Conservation (phyloP, 2,888 invertebrate genomes). For the Lagria hirta region DNA sequence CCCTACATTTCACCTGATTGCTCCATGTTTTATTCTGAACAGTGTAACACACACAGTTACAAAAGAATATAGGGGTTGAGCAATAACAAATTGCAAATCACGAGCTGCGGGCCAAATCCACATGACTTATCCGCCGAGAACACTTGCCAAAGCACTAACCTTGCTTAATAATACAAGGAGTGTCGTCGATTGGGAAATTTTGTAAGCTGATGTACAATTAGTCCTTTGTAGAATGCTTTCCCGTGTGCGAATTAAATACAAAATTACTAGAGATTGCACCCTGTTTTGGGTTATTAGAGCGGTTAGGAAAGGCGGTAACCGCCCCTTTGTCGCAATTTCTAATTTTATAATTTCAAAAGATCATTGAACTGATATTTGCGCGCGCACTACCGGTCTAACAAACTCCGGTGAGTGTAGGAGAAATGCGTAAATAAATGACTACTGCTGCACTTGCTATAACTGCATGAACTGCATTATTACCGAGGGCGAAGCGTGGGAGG, state of each 20-base stretch:
- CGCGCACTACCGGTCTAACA: slow-evolving; percentile 28
- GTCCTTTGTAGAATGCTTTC: no score
- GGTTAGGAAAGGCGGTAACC: slow-evolving; percentile 16
- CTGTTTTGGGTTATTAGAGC: slow-evolving; percentile 8
- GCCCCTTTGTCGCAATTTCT: slow-evolving; percentile 27
- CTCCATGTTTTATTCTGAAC: slow-evolving; percentile 29
- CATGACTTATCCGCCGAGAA: slow-evolving; percentile 12
- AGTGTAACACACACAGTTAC: slow-evolving; percentile 25
- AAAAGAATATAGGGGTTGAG: slow-evolving; percentile 25
- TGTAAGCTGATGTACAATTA: no score
- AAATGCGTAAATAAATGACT: slow-evolving; percentile 37
- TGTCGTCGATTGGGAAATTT: no score
- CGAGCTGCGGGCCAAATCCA: slow-evolving; percentile 22
- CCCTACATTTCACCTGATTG: slow-evolving; percentile 14
- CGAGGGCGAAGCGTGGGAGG: slow-evolving; percentile 33
- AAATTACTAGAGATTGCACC: no score
- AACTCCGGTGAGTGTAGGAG: slow-evolving; percentile 33
- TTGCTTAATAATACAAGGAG: slow-evolving; percentile 18
- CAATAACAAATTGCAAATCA: slow-evolving; percentile 22
- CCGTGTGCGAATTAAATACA: no score
- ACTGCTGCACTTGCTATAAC: slow-evolving; percentile 34
- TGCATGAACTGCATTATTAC: slow-evolving; percentile 31
- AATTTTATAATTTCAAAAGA: slow-evolving; percentile 31
- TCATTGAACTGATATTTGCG: slow-evolving; percentile 31
- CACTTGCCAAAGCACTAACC: slow-evolving; percentile 20